phyloP scores from a whole-genome alignment of 2,797 vertebrate genomes.

The Diplodus sargus region DNA sequence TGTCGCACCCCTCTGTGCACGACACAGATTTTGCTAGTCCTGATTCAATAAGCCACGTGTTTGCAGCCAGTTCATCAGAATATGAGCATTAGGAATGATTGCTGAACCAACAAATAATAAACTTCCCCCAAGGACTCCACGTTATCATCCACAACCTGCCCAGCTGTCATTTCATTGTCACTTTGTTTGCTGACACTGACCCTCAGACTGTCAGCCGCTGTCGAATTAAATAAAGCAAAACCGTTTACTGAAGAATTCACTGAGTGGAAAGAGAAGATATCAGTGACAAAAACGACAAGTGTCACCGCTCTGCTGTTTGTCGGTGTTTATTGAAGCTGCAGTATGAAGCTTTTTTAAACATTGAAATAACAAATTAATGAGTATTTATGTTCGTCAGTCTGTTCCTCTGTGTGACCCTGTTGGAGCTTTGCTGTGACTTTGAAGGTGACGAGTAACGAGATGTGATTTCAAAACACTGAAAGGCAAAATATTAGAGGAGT shows the following conservation, averaged over 20 bases:
- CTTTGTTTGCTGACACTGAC: slow-evolving; percentile 63
- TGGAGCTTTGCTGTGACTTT: slow-evolving; percentile 3
- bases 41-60: neutral
- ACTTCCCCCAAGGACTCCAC: slow-evolving; percentile 7
- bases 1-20: no score
- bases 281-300: slow-evolving; percentile 20
- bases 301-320: slow-evolving; percentile 8
- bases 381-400: slow-evolving; percentile 3
- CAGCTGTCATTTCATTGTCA: slow-evolving; percentile 63
- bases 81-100: slow-evolving; percentile 9
- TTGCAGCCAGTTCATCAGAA: neutral
- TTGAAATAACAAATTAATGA: slow-evolving; percentile 7
- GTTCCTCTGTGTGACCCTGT: neutral
- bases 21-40: neutral
- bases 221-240: slow-evolving; percentile 46
- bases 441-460: neutral
- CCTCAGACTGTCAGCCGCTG: slow-evolving; percentile 55
- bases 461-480: neutral
- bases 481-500: neutral
- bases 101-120: slow-evolving; percentile 37
- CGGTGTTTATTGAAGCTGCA: slow-evolving; percentile 20
- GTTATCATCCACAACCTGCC: slow-evolving; percentile 45
- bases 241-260: neutral
- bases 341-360: neutral
- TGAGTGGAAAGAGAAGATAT: slow-evolving; percentile 10